A percentile compares a stretch with the other conserved stretches of the same genome.
These are phyloP conservation scores for Alca torda DNA, from an alignment of 2,797 vertebrate genomes.

Conservation along the genomic window DNA sequence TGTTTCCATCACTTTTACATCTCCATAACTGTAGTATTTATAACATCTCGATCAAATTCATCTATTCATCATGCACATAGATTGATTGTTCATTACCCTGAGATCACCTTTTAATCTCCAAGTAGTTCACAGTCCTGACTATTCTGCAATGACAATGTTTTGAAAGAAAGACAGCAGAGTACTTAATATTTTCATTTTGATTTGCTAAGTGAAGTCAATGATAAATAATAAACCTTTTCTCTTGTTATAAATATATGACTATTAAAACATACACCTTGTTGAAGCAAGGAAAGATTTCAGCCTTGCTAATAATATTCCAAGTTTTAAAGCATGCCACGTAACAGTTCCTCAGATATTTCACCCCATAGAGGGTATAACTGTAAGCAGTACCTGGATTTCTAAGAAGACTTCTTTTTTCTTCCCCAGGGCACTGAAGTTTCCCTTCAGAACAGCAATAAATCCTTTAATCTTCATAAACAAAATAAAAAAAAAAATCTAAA, in stretches of 20 bases:
- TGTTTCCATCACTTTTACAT: background rate
- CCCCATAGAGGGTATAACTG: fast-evolving
- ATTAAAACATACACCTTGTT: background rate
- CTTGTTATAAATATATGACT: background rate
- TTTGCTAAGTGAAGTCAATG: background rate
- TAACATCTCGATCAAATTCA: background rate
- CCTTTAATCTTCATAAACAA: conserved; percentile 40
- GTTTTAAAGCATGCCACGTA: background rate
- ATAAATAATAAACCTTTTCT: background rate
- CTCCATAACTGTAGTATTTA: background rate
- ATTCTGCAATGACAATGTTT: background rate
- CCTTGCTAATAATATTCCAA: background rate
- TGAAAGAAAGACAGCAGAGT: background rate
- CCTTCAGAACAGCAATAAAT: background rate
- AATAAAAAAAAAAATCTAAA: background rate
- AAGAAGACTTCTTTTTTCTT: background rate
- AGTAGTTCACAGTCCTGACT: background rate
- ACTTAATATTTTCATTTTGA: background rate
- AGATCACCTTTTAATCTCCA: background rate
- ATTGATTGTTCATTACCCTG: background rate
- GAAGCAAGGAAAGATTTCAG: background rate
- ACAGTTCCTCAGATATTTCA: background rate
- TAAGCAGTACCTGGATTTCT: background rate
- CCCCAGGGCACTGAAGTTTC: background rate
- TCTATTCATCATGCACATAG: background rate